Conservation (phyloP, 2,888 invertebrate species). For the Candidula unifasciata region DNA sequence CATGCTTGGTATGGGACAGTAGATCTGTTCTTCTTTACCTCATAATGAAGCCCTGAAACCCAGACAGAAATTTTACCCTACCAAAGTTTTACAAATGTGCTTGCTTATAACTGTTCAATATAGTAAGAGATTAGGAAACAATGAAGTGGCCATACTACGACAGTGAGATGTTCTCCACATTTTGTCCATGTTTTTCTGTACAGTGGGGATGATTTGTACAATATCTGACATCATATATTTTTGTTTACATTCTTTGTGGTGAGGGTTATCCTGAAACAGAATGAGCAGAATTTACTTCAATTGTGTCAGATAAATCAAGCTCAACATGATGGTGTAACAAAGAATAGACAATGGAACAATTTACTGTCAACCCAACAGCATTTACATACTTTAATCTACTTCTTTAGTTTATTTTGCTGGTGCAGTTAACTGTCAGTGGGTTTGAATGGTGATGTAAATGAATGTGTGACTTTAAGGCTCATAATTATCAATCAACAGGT, state of each 20-base stretch:
- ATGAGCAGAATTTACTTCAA: neutral
- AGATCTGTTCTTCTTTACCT: too few relatives aligned
- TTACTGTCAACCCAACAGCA: neutral
- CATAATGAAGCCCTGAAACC: too few relatives aligned
- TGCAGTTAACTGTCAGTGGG: neutral
- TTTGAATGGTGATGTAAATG: too few relatives aligned
- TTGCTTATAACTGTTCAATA: neutral
- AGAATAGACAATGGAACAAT: neutral
- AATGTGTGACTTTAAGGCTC: too few relatives aligned
- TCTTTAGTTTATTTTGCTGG: neutral
- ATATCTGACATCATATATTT: conserved; percentile 46
- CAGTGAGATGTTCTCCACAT: conserved; percentile 46
- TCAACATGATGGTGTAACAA: neutral
- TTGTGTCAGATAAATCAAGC: neutral
- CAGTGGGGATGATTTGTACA: conserved; percentile 46
- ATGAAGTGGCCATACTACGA: conserved; percentile 35
- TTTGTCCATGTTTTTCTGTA: conserved; percentile 21
- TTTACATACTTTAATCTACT: too few relatives aligned
- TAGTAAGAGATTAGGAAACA: neutral
- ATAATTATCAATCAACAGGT: too few relatives aligned
- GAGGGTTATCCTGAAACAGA: conserved; percentile 4
- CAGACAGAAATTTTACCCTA: too few relatives aligned
- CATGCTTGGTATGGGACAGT: too few relatives aligned
- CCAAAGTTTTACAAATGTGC: too few relatives aligned
- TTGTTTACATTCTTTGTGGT: neutral